Percentiles rank a stretch among this genome's conserved stretches.
Conservation (phyloP, 2,797 vertebrate species). For the Etheostoma perlongum region DNA sequence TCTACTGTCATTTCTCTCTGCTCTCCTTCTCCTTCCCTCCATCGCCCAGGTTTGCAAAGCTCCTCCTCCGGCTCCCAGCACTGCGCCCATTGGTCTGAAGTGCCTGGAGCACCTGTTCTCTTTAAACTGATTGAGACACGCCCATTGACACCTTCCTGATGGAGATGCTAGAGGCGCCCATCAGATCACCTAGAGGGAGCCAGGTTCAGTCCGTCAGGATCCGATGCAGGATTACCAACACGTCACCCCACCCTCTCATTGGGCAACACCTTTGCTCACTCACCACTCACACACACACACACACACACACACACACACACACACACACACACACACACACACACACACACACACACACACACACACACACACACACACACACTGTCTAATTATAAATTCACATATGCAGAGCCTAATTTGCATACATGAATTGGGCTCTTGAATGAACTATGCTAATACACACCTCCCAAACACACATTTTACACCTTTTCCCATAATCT, state of each 20-base stretch:
- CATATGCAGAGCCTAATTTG: constrained; percentile 43
- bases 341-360: constrained; percentile 23
- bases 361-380: constrained; percentile 14
- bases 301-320: no score
- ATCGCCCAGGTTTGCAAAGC: constrained; percentile 90
- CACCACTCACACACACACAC: no score
- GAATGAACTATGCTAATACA: constrained; percentile 57
- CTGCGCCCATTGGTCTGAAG: constrained; percentile 93
- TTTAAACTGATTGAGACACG: constrained; percentile 96
- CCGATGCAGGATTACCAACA: constrained; percentile 67
- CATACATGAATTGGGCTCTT: constrained; percentile 40
- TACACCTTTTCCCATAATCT: constrained; percentile 33
- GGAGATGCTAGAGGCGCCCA: constrained; percentile 97
- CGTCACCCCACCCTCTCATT: constrained; percentile 40
- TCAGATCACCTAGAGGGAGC: constrained; percentile 87
- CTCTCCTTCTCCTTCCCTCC: neutral
- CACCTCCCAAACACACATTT: constrained; percentile 22
- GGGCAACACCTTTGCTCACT: no score
- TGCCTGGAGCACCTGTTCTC: constrained; percentile 96
- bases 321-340: no score
- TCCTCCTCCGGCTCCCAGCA: constrained; percentile 93
- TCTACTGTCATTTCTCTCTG: rapidly evolving
- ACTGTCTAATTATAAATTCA: constrained; percentile 41
- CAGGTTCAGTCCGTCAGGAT: constrained; percentile 50
- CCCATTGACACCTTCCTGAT: constrained; percentile 96